Base-by-base conservation (phyloP, 2,113 vertebrate genomes). In the Anarhynchus alexandrinus region DNA sequence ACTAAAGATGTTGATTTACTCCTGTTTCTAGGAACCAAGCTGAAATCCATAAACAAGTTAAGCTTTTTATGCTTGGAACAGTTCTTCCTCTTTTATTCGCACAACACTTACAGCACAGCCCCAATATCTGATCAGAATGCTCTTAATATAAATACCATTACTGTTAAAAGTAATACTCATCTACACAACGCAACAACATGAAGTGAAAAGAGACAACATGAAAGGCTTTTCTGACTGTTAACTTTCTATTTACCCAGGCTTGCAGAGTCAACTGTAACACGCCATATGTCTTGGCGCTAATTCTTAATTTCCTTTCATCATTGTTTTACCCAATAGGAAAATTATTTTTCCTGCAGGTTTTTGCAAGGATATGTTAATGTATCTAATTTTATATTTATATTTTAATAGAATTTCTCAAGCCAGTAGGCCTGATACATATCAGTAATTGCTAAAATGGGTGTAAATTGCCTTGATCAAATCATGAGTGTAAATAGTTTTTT, bases 351-450 rank as follows among this genome's bases (percentile, higher is more conserved):
- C 94, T 74, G 85, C 82, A 88, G 79, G 57, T 95, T 96, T 96
- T 90, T 70, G n/a, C 69, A 94, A 74, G 58, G 62, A 71, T 84
- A 93, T 4, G 3, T 69, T 93, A 87, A 93, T 69, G 36, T 72
- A 70, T 9, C 59, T 59, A 54, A 92, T 95, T 96, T 66, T 82
- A 40, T 70, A 71, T 77, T 96, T 88, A 40, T 70, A 67, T 77
- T 96, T 88, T 95, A 96, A 96, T 88, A 92, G 58, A 93, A 91
- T 93, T 95, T 93, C 82, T 82, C 62, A 89, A 93, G 80, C 61
- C 58, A 70, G n/a, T 30, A 84, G 66, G 82, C 67, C 74, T 62
- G 51, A 94, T 47, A 74, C 12, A 27, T 90, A 90, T 9, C 54
- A 57, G 43, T 67, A 95, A 95, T 70, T 96, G 72, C 61, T 90